Base-by-base conservation (phyloP, 2,888 invertebrate species). In the Caenorhabditis imperialis region DNA sequence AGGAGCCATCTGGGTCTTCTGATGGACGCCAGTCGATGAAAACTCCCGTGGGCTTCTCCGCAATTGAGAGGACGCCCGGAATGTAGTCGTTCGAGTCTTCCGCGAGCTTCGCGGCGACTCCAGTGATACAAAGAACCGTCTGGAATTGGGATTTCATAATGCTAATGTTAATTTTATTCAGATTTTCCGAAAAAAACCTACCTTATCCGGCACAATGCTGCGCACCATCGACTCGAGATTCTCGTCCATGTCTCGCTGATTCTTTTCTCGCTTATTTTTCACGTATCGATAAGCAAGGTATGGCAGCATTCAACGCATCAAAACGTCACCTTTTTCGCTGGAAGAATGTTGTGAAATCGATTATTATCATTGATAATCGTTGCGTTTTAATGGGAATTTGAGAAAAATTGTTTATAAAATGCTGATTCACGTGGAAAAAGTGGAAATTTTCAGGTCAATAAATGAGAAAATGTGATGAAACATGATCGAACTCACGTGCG, bases 21-120 rank as follows among this genome's bases (percentile, higher is more conserved):
- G 53, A 62, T 3, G 85, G 85, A n/a, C 55, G 75, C 87, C 87
- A 88, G 60, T 87, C 86, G 38, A 88, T 79, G 77, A 78, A 87
- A 5, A 88, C 80, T 5, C 87, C 88, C 22, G 38, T 35, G 3
- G 83, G 63, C 84, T 84, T 86, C 57, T 86, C 86, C 2, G 81
- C 77, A 25, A 86, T 75, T 10, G 75, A 48, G 18, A 86, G 51
- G 2, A 71, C 72, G 12, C 86, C 86, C n/a, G 75, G 70, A 33
- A 83, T 54, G 44, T 70, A 77, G 14, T 78, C 79, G n/a, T 65
- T 58, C 6, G 47, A 53, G 12, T 72, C 73, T 20, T 79, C 81
- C 1, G 55, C 58, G 25, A 76, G 40, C 22, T 79, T 78, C 0
- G 81, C 81, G 6, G 79, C 73, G 12, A 81, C 83, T 10, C 71